These are phyloP conservation scores for Ceratotherium simum DNA, from an alignment of 2,113 vertebrate species.

Conservation along the genomic window DNA sequence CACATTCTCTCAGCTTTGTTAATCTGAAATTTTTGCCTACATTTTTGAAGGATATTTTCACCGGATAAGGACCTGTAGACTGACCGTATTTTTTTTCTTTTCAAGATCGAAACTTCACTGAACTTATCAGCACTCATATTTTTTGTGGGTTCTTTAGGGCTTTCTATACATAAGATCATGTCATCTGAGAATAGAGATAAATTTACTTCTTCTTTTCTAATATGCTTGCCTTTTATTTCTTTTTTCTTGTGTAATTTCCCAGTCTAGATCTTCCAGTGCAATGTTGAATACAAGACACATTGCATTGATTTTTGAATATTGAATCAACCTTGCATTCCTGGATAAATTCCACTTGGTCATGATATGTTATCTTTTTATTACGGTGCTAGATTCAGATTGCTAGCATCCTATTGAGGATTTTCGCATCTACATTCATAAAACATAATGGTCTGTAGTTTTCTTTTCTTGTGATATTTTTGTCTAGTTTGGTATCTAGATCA, in stretches of 20 bases:
- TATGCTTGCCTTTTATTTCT: not conserved
- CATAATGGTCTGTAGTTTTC: not conserved
- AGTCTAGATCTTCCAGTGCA: not conserved
- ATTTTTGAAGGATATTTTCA: not conserved
- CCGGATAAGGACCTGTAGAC: not conserved
- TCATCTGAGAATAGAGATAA: not conserved
- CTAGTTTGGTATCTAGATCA: not conserved
- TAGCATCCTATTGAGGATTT: not conserved
- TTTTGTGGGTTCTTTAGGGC: not conserved
- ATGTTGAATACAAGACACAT: not conserved
- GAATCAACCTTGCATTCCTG: not conserved
- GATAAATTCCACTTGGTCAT: not conserved
- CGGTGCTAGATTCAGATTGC: not conserved
- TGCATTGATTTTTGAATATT: not conserved
- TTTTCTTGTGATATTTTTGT: not conserved
- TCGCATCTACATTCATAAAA: not conserved
- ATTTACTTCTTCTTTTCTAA: not conserved
- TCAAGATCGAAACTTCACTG: not conserved
- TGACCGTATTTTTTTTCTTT: not conserved
- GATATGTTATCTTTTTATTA: not conserved
- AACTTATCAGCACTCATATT: not conserved
- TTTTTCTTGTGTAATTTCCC: not conserved
- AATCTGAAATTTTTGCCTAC: not conserved
- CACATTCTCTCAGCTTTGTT: not conserved
- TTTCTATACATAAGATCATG: not conserved